Evolutionary conservation across 2,888 invertebrate species (phyloP), one percentile per base, ranked within the genome.

Genomic region (Copidosoma aretas): DNA sequence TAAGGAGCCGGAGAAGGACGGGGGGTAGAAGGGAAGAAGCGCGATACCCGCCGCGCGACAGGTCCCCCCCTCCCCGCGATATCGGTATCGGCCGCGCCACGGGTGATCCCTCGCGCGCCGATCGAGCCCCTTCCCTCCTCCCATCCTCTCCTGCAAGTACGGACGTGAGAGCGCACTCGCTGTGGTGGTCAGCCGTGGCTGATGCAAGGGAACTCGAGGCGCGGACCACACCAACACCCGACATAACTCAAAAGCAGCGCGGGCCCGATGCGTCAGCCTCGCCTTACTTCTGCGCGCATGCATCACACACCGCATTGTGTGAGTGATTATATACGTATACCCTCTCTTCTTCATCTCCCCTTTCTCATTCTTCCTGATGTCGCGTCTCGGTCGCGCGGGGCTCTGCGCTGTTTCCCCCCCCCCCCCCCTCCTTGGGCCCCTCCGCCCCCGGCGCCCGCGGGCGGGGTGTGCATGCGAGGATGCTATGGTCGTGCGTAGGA

Each of bases 401-500:
- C n/a, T n/a, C n/a, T n/a, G n/a, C n/a, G n/a, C n/a, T n/a, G n/a
- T n/a, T n/a, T n/a, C n/a, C 52, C 17, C 24, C 3, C 12, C 2
- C 12, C 43, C 43, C 3, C 43, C 12, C 2, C 4, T 41, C 22
- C 19, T 24, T 51, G 39, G 39, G 21, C 53, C 46, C 19, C 46
- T 14, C 19, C 46, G 41, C 52, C 39, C 43, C 25, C 58, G 24
- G 32, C 25, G 39, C 22, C 43, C 68, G 22, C 62, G 70, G 79
- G 79, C 79, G 80, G 78, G 80, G 81, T 80, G n/a, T n/a, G n/a
- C n/a, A n/a, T n/a, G n/a, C n/a, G n/a, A n/a, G n/a, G n/a, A n/a
- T n/a, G n/a, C n/a, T n/a, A n/a, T n/a, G n/a, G n/a, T 79, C 19
- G 78, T 77, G 80, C 81, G 81, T 79, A 81, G 81, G 81, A 79